Conservation (phyloP, 92 coral and sea anemone genomes). For the Zoanthus gigantus region DNA sequence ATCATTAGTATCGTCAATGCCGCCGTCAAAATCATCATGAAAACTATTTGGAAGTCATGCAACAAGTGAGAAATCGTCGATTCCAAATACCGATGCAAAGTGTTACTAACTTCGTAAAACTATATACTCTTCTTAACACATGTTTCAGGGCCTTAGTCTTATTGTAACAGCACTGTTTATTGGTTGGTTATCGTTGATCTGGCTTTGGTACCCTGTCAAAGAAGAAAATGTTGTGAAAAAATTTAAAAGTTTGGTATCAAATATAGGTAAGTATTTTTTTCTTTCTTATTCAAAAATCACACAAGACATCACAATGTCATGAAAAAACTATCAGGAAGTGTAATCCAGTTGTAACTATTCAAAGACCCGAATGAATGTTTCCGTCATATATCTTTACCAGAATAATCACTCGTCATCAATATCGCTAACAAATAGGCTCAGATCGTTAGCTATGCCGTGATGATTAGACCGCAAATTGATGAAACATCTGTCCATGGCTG, state of each 20-base stretch:
- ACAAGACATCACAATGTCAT: neutral
- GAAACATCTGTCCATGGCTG: no score
- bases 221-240: constrained; percentile 10
- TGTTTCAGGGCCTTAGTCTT: constrained; percentile 81
- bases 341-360: no score
- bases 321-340: no score
- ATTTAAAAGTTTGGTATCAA: constrained; percentile 16
- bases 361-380: no score
- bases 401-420: no score
- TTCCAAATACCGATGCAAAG: neutral
- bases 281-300: neutral
- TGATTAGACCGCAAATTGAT: no score
- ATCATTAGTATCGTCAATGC: neutral
- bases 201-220: constrained; percentile 72
- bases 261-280: neutral
- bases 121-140: neutral
- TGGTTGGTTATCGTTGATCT: constrained; percentile 83
- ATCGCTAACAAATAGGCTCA: no score
- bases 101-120: neutral
- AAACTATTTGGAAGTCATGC: no score
- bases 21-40: no score
- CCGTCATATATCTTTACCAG: no score
- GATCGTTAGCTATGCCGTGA: no score
- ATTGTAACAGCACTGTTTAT: constrained; percentile 80
- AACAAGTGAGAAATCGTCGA: no score